These are phyloP conservation scores for Chrysoperla carnea DNA, from an alignment of 1,140 invertebrate genomes.

Conservation along the genomic window DNA sequence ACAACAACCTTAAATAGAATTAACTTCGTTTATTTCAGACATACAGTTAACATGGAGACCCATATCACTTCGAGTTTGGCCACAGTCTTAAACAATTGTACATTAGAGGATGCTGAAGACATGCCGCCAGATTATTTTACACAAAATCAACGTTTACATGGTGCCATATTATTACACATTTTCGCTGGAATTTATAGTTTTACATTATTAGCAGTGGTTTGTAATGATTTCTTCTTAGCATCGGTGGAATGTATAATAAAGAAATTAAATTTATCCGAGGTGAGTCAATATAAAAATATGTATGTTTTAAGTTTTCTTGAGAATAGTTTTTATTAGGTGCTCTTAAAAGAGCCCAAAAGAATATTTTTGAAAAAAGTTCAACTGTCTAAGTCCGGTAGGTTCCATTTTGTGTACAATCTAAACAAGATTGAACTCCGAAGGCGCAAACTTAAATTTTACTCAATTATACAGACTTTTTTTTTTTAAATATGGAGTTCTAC, in stretches of 20 bases:
- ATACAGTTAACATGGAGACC: too few relatives aligned
- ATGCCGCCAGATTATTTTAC: constrained; percentile 38
- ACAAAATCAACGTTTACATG: constrained; percentile 37
- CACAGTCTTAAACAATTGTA: constrained; percentile 16
- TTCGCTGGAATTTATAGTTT: constrained; percentile 65
- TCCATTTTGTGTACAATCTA: too few relatives aligned
- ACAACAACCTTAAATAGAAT: too few relatives aligned
- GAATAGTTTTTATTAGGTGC: background rate
- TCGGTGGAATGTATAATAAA: constrained; percentile 66
- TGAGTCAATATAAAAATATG: constrained; percentile 16
- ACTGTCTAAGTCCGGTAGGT: too few relatives aligned
- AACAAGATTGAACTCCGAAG: too few relatives aligned
- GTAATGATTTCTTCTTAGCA: constrained; percentile 74
- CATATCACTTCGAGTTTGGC: too few relatives aligned
- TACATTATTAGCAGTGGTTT: constrained; percentile 58
- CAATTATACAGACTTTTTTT: too few relatives aligned
- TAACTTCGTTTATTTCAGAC: too few relatives aligned
- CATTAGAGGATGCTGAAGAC: constrained; percentile 26
- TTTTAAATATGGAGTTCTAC: too few relatives aligned
- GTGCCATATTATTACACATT: constrained; percentile 54
- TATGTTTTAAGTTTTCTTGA: background rate
- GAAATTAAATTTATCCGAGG: constrained; percentile 47
- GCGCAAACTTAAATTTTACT: too few relatives aligned
- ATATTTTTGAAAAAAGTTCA: background rate
- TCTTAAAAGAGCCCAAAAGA: background rate